Base-by-base conservation (phyloP, 2,113 vertebrate species). In the Hippocampus zosterae region DNA sequence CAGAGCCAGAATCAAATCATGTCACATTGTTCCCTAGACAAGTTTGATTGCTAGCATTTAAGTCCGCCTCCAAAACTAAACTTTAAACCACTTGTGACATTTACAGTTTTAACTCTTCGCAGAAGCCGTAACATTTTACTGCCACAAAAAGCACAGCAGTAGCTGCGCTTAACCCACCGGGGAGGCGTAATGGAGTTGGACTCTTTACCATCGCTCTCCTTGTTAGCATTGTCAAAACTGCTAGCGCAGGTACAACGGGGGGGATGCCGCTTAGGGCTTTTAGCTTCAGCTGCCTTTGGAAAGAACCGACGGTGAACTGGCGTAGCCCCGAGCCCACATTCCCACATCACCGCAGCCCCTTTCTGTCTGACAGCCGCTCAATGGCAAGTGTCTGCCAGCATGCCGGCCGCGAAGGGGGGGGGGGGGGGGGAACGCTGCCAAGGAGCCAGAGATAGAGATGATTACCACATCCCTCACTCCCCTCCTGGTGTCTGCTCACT, bases 331-430 rank as follows among this genome's bases (percentile, higher is more conserved):
- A 85, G 83, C 91, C 90, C 87, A 78, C 85, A 89, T 90, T 89
- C 63, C 88, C 84, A 87, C 89, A 90, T 50, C 46, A 50, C 46
- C 6, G 46, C 46, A 50, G 15, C 57, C 87, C 83, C 87, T 90
- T 90, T 92, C 90, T 89, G 90, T 91, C 89, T 92, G 90, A 93
- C 89, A 91, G 90, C 85, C 86, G 85, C 87, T 92, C 91, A 92
- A 92, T 91, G 89, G 87, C 85, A 87, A 88, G 88, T 87, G 86
- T 88, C 90, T 90, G 87, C 88, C 91, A 84, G 90, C 85, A 87
- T 80, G 80, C 82, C 75, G 79, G 55, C 55, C 55, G 11, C 13
- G 3, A 15, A 57, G 55, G 25, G 10, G 25, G 3, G 48, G 23
- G 66, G 11, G 27, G 23, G 67, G 88, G 81, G 84, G 86, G 84